Evolutionary conservation across 1,140 invertebrate species (phyloP).

Genomic region (Andrena cerasifolii): DNA sequence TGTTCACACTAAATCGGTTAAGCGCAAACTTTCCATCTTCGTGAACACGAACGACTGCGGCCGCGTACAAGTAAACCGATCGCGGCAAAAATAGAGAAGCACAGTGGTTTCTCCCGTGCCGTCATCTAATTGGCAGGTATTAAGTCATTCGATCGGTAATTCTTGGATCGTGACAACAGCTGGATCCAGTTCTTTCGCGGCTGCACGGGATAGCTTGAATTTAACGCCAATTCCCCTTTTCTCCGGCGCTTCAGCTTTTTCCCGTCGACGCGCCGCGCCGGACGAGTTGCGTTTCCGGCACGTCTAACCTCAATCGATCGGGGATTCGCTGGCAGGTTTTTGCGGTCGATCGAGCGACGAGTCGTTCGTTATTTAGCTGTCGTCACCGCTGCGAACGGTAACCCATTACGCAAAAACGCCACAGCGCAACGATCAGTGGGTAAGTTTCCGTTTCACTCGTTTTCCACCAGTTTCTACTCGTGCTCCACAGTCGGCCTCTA

Average conservation of each 20-base stretch:
- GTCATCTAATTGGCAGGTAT: constrained; percentile 36
- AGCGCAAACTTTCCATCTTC: too few relatives aligned
- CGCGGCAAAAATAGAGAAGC: constrained; percentile 16
- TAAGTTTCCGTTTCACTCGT: background rate
- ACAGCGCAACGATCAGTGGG: background rate
- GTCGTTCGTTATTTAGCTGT: background rate
- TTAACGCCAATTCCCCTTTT: background rate
- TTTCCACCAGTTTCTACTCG: too few relatives aligned
- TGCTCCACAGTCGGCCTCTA: too few relatives aligned
- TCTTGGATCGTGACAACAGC: background rate
- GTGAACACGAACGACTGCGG: background rate
- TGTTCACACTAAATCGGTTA: too few relatives aligned
- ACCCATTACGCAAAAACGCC: background rate
- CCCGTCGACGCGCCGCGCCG: background rate
- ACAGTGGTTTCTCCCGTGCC: constrained; percentile 5
- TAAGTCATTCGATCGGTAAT: constrained; percentile 36
- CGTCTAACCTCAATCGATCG: background rate
- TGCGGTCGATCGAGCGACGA: background rate
- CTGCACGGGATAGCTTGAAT: background rate
- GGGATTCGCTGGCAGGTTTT: background rate
- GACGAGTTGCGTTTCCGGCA: background rate
- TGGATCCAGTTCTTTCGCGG: constrained; percentile 17
- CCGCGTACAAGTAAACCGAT: background rate
- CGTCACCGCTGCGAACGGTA: background rate
- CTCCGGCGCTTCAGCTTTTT: background rate